phyloP scores from a whole-genome alignment of 2,113 vertebrate species.

The Gopherus evgoodei region DNA sequence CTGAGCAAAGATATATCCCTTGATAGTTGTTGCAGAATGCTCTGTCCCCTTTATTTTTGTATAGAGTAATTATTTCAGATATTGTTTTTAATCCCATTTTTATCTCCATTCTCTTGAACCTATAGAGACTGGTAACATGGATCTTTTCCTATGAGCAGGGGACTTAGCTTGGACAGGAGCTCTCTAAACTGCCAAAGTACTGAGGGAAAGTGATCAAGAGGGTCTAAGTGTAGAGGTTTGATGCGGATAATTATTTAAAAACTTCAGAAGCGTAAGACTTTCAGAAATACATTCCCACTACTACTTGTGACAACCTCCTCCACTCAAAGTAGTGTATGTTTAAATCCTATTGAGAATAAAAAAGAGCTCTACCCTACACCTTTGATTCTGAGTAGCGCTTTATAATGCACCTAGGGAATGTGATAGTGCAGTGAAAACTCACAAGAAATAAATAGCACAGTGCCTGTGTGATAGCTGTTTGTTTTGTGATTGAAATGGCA shows the following conservation, averaged over 20 bases:
- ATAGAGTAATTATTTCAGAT: no score
- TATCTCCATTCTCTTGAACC: neutral
- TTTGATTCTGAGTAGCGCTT: neutral
- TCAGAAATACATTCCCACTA: neutral
- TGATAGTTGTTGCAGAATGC: no score
- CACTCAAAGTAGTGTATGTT: neutral
- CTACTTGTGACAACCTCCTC: neutral
- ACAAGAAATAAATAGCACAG: neutral
- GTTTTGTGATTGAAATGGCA: fast-evolving
- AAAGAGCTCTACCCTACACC: neutral
- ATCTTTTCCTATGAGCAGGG: neutral
- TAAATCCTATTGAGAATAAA: neutral
- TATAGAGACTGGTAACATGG: neutral
- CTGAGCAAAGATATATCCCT: no score
- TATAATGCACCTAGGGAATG: neutral
- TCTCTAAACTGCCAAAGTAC: neutral
- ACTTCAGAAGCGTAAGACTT: neutral
- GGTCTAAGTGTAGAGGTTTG: neutral
- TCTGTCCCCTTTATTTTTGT: no score
- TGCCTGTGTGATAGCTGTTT: neutral
- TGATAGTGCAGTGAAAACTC: neutral
- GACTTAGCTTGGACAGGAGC: neutral
- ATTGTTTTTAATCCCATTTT: neutral
- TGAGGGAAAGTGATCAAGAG: neutral
- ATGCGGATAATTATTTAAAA: neutral